These are phyloP conservation scores for Danio aesculapii DNA, from an alignment of 2,797 vertebrate genomes.

Conservation along the genomic window DNA sequence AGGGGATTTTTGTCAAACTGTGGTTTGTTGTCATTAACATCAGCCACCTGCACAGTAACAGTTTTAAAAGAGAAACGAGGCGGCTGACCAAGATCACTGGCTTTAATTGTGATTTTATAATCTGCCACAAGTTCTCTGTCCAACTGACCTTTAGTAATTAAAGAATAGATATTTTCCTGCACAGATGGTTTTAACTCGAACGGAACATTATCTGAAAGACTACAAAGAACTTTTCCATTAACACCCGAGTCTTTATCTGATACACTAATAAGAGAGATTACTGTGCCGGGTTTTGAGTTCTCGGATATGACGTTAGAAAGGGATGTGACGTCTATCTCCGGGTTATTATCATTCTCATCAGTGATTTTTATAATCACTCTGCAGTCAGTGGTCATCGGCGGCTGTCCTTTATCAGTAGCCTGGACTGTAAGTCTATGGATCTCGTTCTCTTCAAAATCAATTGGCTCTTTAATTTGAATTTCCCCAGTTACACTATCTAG, in stretches of 20 bases:
- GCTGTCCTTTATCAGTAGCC: conserved; percentile 70
- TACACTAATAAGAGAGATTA: conserved; percentile 84
- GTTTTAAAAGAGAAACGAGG: conserved; percentile 67
- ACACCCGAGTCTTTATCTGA: conserved; percentile 81
- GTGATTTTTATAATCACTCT: conserved; percentile 69
- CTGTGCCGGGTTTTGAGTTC: conserved; percentile 73
- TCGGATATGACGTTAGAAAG: conserved; percentile 69
- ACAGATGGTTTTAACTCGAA: conserved; percentile 81
- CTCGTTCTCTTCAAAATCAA: conserved; percentile 71
- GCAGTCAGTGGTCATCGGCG: conserved; percentile 66
- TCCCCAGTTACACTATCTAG: conserved; percentile 68
- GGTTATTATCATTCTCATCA: conserved; percentile 75
- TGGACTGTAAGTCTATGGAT: conserved; percentile 68
- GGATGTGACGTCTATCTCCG: conserved; percentile 73
- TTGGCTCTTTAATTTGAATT: conserved; percentile 65
- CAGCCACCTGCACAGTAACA: conserved; percentile 72
- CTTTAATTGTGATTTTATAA: conserved; percentile 77
- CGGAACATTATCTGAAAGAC: conserved; percentile 64
- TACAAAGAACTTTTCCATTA: conserved; percentile 78
- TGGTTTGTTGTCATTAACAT: conserved; percentile 81
- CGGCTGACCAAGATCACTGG: conserved; percentile 75
- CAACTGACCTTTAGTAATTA: conserved; percentile 75
- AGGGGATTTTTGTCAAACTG: conserved; percentile 77
- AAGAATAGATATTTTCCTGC: conserved; percentile 77
- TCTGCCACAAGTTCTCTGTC: conserved; percentile 72